Evolutionary conservation across 2,113 vertebrate genomes (phyloP).

Genomic region (Brachirus orientalis): DNA sequence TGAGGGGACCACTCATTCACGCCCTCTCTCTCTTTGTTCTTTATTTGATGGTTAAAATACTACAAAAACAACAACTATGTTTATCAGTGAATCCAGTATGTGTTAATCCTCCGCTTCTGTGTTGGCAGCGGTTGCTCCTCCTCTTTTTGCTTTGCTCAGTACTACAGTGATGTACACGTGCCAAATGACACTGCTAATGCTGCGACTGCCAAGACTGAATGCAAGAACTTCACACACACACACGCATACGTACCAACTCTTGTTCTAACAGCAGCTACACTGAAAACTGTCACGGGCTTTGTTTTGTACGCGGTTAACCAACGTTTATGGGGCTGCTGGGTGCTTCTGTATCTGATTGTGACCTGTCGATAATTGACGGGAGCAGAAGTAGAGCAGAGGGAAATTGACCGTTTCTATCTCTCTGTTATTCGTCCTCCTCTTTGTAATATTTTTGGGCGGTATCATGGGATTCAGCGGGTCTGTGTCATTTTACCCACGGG

Average conservation of each 20-base stretch:
- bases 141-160: constrained; percentile 51
- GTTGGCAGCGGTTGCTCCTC: constrained; percentile 49
- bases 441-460: constrained; percentile 32
- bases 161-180: constrained; percentile 54
- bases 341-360: constrained; percentile 46
- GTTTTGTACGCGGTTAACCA: constrained; percentile 18
- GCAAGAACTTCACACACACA: constrained; percentile 32
- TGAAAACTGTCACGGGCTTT: constrained; percentile 29
- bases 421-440: constrained; percentile 18
- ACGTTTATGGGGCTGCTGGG: constrained; percentile 18
- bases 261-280: constrained; percentile 27
- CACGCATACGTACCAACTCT: too few relatives aligned
- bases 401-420: constrained; percentile 5
- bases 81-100: constrained; percentile 33
- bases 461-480: constrained; percentile 15
- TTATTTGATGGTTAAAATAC: constrained; percentile 25
- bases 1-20: constrained; percentile 12
- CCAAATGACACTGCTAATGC: constrained; percentile 68
- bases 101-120: constrained; percentile 52
- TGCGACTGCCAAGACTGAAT: constrained; percentile 47
- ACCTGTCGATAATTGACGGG: constrained; percentile 18
- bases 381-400: neutral
- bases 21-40: neutral
- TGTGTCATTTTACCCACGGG: constrained; percentile 41
- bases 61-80: constrained; percentile 36